A percentile compares a stretch with the other conserved stretches of the same genome.
phyloP scores from a whole-genome alignment of 2,113 vertebrate species.

The Taxidea taxus region DNA sequence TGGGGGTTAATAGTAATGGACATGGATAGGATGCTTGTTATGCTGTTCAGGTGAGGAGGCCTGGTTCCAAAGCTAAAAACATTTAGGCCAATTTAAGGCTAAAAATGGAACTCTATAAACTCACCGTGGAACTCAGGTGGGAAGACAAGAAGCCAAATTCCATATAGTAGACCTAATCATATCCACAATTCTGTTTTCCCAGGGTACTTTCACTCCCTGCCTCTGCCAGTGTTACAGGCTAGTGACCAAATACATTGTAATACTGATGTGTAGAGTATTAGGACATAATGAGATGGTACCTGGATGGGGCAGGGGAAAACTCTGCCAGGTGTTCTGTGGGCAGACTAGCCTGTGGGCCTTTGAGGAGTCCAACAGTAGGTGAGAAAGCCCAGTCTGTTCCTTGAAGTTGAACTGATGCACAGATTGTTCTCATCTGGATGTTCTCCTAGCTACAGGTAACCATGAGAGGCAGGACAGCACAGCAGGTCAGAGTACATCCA shows the following conservation, averaged over 20 bases:
- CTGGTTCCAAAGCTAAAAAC: background rate
- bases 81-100: background rate
- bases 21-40: background rate
- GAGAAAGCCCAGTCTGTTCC: background rate
- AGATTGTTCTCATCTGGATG: background rate
- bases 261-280: background rate
- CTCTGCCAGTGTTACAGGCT: background rate
- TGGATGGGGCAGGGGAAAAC: accelerated
- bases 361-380: background rate
- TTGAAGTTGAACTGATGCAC: background rate
- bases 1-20: background rate
- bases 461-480: accelerated
- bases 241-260: background rate
- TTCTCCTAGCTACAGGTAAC: background rate
- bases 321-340: background rate
- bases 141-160: background rate
- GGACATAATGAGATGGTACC: background rate
- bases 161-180: background rate
- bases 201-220: background rate
- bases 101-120: background rate
- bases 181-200: background rate
- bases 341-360: background rate
- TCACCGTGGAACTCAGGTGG: background rate
- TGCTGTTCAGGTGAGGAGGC: background rate
- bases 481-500: background rate